A percentile compares a stretch with the other conserved stretches of the same genome.
Evolutionary conservation across 2,113 vertebrate species (phyloP).

Genomic region (Spermophilus dauricus): DNA sequence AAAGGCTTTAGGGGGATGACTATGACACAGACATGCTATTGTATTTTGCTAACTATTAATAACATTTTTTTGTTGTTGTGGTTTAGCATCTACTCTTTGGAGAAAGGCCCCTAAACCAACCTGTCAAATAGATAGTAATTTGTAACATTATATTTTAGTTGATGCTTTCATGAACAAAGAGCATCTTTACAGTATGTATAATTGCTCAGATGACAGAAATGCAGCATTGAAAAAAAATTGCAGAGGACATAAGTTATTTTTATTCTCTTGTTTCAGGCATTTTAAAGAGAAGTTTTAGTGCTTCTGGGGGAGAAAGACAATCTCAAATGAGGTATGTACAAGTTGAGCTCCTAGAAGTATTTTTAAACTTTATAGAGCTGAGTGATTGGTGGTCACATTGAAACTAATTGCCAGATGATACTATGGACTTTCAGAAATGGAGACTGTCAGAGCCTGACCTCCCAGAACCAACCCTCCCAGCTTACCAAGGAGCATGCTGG

Average conservation of each 20-base stretch:
- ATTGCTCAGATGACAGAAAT: not conserved
- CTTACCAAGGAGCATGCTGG: not conserved
- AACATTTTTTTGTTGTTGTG: not conserved
- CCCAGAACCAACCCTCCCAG: not conserved
- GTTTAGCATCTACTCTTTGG: conserved; percentile 43
- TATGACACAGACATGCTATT: not conserved
- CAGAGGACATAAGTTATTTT: conserved; percentile 41
- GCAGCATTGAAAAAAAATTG: not conserved
- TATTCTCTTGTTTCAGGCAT: conserved; percentile 84
- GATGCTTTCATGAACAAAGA: conserved; percentile 31
- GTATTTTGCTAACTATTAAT: conserved; percentile 11
- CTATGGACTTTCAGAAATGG: not conserved
- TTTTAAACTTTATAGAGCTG: conserved; percentile 22
- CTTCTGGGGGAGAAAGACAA: conserved; percentile 86
- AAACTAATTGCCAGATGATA: not conserved
- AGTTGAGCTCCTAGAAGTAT: conserved; percentile 50
- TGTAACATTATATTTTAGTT: conserved; percentile 37
- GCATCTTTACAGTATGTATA: not conserved
- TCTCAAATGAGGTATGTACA: conserved; percentile 85
- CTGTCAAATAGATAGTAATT: conserved; percentile 26
- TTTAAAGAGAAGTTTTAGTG: conserved; percentile 86
- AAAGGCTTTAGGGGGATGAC: not conserved
- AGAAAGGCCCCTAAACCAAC: not conserved
- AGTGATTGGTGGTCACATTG: not conserved
- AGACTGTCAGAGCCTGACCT: not conserved